Evolutionary conservation across 2,888 invertebrate species (phyloP).

Genomic region (Caenorhabditis sinica): DNA sequence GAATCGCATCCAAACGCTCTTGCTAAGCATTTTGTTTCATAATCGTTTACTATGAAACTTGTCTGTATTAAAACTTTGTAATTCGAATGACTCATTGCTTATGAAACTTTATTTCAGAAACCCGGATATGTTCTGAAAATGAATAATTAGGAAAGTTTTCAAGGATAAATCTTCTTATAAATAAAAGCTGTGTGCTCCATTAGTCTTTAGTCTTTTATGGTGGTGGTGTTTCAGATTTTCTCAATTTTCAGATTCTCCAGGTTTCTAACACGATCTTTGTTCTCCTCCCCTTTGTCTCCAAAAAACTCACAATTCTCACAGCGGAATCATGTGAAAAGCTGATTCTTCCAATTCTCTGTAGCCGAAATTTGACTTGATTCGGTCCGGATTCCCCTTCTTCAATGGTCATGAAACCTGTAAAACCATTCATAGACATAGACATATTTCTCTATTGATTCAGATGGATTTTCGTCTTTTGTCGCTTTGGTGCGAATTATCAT

Average conservation of each 20-base stretch:
- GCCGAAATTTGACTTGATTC: slow-evolving; percentile 78
- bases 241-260: not conserved
- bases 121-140: slow-evolving; percentile 18
- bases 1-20: no score
- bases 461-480: slow-evolving; percentile 6
- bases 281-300: no score
- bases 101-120: not conserved
- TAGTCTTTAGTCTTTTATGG: slow-evolving; percentile 77
- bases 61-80: no score
- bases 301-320: slow-evolving; percentile 78
- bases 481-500: no score
- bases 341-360: slow-evolving; percentile 80
- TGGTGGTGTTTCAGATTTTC: slow-evolving; percentile 78
- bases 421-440: no score
- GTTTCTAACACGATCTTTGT: not conserved
- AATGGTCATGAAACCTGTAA: slow-evolving; percentile 81
- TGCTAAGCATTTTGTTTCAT: no score
- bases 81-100: no score
- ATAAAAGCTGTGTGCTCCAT: slow-evolving; percentile 82
- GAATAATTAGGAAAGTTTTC: slow-evolving; percentile 14
- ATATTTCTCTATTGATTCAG: slow-evolving; percentile 30
- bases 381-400: slow-evolving; percentile 78
- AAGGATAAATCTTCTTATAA: slow-evolving; percentile 81
- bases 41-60: no score
- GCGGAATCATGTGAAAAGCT: slow-evolving; percentile 82